These are phyloP conservation scores for Mechanitis mazaeus DNA, from an alignment of 2,888 invertebrate genomes.

Conservation along the genomic window DNA sequence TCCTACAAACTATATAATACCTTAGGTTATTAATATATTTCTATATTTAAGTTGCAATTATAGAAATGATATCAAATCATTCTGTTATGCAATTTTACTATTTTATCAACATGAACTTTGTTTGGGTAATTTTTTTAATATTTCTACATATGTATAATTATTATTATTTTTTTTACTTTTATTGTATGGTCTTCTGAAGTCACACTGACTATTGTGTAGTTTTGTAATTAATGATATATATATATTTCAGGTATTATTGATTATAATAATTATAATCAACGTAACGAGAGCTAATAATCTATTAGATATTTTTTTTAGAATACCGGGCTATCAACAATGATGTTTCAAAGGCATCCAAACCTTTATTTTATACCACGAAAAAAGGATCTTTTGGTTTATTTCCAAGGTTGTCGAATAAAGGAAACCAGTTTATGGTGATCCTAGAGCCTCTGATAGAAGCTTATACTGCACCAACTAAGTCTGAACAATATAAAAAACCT, in stretches of 20 bases:
- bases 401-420: not conserved
- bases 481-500: not conserved
- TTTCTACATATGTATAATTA: not conserved
- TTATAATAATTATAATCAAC: constrained; percentile 4
- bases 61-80: constrained; percentile 4
- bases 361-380: not conserved
- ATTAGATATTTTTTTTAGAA: not conserved
- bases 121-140: constrained; percentile 10
- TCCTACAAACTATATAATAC: no score
- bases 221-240: no score
- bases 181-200: no score
- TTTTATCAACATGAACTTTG: constrained; percentile 11
- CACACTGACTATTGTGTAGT: not conserved
- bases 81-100: not conserved
- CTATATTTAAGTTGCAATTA: constrained; percentile 16
- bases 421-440: constrained; percentile 6
- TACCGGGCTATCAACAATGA: no score
- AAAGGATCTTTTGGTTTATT: no score
- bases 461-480: not conserved
- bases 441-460: constrained; percentile 5
- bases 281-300: constrained; percentile 1
- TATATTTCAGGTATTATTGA: constrained; percentile 14
- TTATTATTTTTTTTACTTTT: no score
- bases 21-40: not conserved
- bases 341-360: not conserved